These are phyloP conservation scores for Rotaria sp. DNA, from an alignment of 2,888 invertebrate genomes.

Conservation along the genomic window DNA sequence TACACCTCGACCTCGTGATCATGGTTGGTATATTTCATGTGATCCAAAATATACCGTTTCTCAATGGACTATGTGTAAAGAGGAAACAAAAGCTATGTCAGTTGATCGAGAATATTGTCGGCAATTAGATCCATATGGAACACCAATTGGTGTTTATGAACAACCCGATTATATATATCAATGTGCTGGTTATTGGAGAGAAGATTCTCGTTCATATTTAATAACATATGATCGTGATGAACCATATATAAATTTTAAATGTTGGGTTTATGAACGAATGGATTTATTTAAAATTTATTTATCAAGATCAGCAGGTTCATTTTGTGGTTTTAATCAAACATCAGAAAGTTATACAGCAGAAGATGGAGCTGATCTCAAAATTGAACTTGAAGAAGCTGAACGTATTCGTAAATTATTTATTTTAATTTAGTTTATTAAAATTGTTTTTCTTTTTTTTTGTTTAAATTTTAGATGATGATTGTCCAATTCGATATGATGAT, in stretches of 20 bases:
- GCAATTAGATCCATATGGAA: conserved; percentile 83
- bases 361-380: conserved; percentile 75
- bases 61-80: conserved; percentile 68
- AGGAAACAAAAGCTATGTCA: conserved; percentile 76
- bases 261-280: conserved; percentile 86
- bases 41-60: conserved; percentile 38
- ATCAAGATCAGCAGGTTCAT: conserved; percentile 81
- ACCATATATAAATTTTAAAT: conserved; percentile 85
- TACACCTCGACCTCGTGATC: conserved; percentile 73
- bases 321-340: conserved; percentile 79
- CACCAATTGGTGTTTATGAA: conserved; percentile 65
- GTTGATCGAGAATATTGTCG: conserved; percentile 91
- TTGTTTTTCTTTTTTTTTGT: conserved; percentile 42
- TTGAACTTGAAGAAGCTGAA: conserved; percentile 84
- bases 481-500: conserved; percentile 93
- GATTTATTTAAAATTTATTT: conserved; percentile 78
- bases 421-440: background rate
- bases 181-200: conserved; percentile 95
- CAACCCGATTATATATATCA: conserved; percentile 56
- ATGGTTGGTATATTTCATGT: conserved; percentile 36
- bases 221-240: conserved; percentile 92
- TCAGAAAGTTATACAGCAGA: conserved; percentile 79
- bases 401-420: conserved; percentile 43
- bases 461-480: conserved; percentile 69
- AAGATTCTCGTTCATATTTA: conserved; percentile 87